phyloP scores from a whole-genome alignment of 1,140 invertebrate genomes.

The Trypoxylus dichotomus region DNA sequence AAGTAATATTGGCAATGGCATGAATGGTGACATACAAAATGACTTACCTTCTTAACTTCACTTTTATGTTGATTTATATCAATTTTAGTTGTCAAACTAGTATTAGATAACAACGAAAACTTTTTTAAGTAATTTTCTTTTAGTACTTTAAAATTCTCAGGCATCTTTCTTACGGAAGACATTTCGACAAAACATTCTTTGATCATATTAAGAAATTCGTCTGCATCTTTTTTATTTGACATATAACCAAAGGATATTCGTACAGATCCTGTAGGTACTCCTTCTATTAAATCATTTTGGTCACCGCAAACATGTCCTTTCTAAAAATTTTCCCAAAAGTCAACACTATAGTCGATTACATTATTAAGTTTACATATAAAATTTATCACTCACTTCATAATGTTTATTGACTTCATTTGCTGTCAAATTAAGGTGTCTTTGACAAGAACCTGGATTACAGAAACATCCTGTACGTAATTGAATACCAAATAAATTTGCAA shows the following conservation, averaged over 20 bases:
- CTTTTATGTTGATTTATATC: neutral
- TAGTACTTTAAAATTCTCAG: neutral
- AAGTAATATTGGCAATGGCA: too few relatives aligned
- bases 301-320: slow-evolving; percentile 93
- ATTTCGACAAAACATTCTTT: slow-evolving; percentile 62
- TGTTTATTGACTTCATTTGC: slow-evolving; percentile 73
- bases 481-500: slow-evolving; percentile 85
- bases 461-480: slow-evolving; percentile 92
- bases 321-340: slow-evolving; percentile 52
- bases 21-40: too few relatives aligned
- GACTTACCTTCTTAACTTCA: neutral
- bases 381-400: slow-evolving; percentile 62
- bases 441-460: slow-evolving; percentile 95
- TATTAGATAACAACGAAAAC: neutral
- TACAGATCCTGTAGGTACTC: slow-evolving; percentile 87
- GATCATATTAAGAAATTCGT: slow-evolving; percentile 75
- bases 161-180: neutral
- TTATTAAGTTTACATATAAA: neutral
- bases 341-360: neutral
- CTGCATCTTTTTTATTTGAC: slow-evolving; percentile 73
- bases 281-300: slow-evolving; percentile 84
- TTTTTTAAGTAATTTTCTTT: neutral
- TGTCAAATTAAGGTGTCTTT: slow-evolving; percentile 73
- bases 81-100: neutral
- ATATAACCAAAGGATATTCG: slow-evolving; percentile 94